Evolutionary conservation across 2,113 vertebrate species (phyloP).

Genomic region (Syngnathus floridae): DNA sequence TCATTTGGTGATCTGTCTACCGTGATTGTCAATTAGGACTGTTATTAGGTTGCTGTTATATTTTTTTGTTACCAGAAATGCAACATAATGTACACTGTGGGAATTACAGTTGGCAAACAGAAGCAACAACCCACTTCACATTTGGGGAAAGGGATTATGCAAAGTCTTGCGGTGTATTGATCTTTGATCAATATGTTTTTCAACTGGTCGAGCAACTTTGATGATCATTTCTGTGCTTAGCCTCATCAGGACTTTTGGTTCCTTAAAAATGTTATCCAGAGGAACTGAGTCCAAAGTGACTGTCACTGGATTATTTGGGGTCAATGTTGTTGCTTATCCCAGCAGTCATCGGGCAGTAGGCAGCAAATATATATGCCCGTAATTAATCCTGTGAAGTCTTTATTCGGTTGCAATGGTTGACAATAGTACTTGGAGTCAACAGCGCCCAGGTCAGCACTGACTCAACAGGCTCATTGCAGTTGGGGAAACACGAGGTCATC

Average conservation of each 20-base stretch:
- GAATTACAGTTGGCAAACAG: not conserved
- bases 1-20: not conserved
- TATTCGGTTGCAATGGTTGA: not conserved
- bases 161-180: not conserved
- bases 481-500: conserved; percentile 6
- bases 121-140: not conserved
- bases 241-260: conserved; percentile 1
- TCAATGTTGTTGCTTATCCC: too few species aligned
- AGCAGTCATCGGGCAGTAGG: too few species aligned
- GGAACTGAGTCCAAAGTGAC: not conserved
- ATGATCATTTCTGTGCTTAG: not conserved
- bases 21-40: not conserved
- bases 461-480: not conserved
- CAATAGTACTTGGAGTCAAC: too few species aligned
- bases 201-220: not conserved
- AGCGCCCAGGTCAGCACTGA: not conserved
- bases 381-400: not conserved
- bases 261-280: not conserved
- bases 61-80: not conserved
- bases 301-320: not conserved
- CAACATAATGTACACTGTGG: not conserved
- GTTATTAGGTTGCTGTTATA: not conserved
- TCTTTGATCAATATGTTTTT: not conserved
- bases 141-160: not conserved
- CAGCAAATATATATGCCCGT: not conserved